Percentiles rank a stretch among this genome's conserved stretches.
Evolutionary conservation across 2,113 vertebrate species (phyloP).

Genomic region (Zingel zingel): DNA sequence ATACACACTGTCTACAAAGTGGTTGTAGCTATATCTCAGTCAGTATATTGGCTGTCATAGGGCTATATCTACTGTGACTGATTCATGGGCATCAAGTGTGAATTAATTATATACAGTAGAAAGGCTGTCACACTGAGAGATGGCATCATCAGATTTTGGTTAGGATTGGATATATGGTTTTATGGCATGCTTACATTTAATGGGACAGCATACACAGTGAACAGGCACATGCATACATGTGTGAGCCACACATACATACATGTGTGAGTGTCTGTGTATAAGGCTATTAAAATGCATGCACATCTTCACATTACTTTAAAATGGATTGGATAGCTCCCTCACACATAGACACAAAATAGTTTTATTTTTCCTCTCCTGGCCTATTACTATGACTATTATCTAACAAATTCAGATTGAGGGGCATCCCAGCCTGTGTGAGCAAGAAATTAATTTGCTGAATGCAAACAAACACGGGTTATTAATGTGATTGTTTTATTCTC

Average conservation of each 20-base stretch:
- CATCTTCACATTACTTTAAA: conserved; percentile 20
- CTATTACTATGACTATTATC: conserved; percentile 50
- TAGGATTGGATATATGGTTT: background rate
- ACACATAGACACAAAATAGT: background rate
- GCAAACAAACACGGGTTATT: conserved; percentile 73
- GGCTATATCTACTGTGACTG: background rate
- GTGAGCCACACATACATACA: background rate
- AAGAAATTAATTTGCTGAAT: conserved; percentile 66
- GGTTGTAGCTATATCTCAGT: background rate
- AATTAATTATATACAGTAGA: background rate
- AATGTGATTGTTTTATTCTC: conserved; percentile 68
- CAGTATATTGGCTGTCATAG: background rate
- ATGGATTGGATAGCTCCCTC: conserved; percentile 13
- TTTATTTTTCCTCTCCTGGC: conserved; percentile 27
- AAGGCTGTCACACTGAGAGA: background rate
- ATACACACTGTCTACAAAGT: background rate
- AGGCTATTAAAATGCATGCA: background rate
- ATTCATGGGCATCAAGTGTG: background rate
- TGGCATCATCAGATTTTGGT: background rate
- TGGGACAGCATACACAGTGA: background rate
- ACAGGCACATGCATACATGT: background rate
- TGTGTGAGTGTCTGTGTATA: background rate
- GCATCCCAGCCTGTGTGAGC: conserved; percentile 33
- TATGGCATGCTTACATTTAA: background rate
- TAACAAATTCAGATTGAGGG: conserved; percentile 56